Evolutionary conservation across 1,140 invertebrate genomes (phyloP).

Genomic region (Drosophila rhopaloa): DNA sequence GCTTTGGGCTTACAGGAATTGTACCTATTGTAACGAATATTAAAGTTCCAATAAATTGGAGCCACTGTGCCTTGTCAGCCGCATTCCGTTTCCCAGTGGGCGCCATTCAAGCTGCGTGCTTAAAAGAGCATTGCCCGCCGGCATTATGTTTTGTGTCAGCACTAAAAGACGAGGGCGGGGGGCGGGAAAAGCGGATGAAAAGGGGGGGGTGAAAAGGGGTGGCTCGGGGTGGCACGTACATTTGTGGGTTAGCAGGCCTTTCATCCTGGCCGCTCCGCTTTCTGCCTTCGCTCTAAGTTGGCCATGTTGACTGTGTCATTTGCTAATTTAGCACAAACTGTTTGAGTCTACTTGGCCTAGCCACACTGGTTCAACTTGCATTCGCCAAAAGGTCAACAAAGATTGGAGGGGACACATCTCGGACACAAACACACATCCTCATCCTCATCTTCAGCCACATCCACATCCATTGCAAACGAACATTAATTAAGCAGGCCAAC

Average conservation of each 20-base stretch:
- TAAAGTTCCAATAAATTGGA: conserved; percentile 11
- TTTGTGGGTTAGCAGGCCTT: conserved; percentile 79
- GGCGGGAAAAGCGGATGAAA: neutral
- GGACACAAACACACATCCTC: conserved; percentile 6
- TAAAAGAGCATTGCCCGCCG: conserved; percentile 82
- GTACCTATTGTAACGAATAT: neutral
- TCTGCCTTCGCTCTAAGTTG: conserved; percentile 60
- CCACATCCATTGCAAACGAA: conserved; percentile 63
- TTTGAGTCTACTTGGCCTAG: conserved; percentile 51
- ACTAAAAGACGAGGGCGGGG: conserved; percentile 34
- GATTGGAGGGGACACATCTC: conserved; percentile 33
- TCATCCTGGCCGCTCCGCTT: conserved; percentile 37
- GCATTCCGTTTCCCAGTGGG: conserved; percentile 36
- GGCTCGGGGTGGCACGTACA: conserved; percentile 62
- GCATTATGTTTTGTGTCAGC: conserved; percentile 82
- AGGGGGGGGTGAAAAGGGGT: neutral
- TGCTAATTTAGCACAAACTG: conserved; percentile 81
- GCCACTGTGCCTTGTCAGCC: conserved; percentile 45
- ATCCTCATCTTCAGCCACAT: neutral
- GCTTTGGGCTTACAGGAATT: neutral
- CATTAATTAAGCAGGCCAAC: conserved; percentile 75
- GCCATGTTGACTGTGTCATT: conserved; percentile 82
- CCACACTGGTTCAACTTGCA: conserved; percentile 60
- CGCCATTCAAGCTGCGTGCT: conserved; percentile 65
- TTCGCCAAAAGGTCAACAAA: conserved; percentile 76